phyloP scores from a whole-genome alignment of 2,797 vertebrate genomes.

The Erethizon dorsatum region DNA sequence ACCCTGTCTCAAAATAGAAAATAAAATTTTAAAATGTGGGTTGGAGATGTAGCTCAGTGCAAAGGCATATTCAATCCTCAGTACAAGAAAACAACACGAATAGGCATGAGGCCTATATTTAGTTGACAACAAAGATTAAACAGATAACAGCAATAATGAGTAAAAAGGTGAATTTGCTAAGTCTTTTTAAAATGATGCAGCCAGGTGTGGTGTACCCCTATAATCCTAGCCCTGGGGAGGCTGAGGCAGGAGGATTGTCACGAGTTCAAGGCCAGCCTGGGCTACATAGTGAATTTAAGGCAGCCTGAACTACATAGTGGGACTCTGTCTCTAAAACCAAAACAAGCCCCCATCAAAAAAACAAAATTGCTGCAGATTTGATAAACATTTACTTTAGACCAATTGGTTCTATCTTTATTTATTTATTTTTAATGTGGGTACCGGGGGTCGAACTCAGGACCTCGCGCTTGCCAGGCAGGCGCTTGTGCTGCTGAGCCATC shows the following conservation, averaged over 20 bases:
- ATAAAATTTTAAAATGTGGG: background rate
- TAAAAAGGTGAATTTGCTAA: constrained; percentile 44
- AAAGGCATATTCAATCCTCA: background rate
- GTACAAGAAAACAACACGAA: background rate
- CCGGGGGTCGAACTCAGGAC: too few species aligned
- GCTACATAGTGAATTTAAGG: background rate
- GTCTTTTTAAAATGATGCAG: constrained; percentile 68
- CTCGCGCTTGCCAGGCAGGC: too few species aligned
- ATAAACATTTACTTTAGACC: constrained; percentile 65
- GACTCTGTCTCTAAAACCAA: background rate
- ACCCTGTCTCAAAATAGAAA: background rate
- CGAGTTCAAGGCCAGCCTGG: background rate
- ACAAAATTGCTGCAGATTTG: constrained; percentile 61
- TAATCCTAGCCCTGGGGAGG: background rate
- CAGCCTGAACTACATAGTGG: background rate
- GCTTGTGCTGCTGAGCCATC: too few species aligned
- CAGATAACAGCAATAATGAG: background rate
- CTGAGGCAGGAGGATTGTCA: background rate
- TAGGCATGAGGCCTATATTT: constrained; percentile 11
- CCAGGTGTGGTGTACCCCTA: background rate
- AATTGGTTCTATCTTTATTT: background rate
- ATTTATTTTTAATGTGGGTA: too few species aligned
- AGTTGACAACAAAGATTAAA: constrained; percentile 8
- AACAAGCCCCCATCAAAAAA: background rate
- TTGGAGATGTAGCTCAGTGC: background rate